phyloP scores from a whole-genome alignment of 2,888 invertebrate species.

The Tachystola acroxantha region DNA sequence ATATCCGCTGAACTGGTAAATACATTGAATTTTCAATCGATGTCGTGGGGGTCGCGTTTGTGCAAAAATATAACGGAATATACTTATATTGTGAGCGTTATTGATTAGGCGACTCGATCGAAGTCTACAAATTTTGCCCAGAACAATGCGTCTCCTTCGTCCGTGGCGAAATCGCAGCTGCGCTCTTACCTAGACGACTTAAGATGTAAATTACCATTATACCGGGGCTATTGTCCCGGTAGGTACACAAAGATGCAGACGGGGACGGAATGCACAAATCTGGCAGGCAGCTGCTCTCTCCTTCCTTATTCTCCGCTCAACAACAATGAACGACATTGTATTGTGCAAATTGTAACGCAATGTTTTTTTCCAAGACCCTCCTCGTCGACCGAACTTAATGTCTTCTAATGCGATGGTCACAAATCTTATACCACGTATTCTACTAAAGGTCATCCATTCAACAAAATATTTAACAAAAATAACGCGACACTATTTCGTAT shows the following conservation, averaged over 20 bases:
- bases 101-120: constrained; percentile 49
- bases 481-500: too few species aligned
- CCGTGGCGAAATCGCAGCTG: constrained; percentile 66
- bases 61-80: constrained; percentile 31
- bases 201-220: constrained; percentile 78
- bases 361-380: constrained; percentile 43
- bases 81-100: constrained; percentile 26
- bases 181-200: constrained; percentile 68
- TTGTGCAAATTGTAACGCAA: constrained; percentile 73
- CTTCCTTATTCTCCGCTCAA: constrained; percentile 60
- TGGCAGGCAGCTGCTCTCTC: constrained; percentile 73
- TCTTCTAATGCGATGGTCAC: neutral
- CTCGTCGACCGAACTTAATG: constrained; percentile 21
- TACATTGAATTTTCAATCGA: too few species aligned
- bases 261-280: constrained; percentile 71
- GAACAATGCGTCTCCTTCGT: constrained; percentile 44
- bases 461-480: too few species aligned
- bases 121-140: constrained; percentile 31
- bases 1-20: too few species aligned
- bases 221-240: constrained; percentile 54
- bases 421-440: too few species aligned
- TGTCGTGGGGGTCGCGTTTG: constrained; percentile 7
- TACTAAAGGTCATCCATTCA: too few species aligned
- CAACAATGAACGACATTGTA: constrained; percentile 53
- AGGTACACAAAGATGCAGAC: constrained; percentile 70